Evolutionary conservation across 2,888 invertebrate genomes (phyloP).

Genomic region (Acrocera orbiculus): DNA sequence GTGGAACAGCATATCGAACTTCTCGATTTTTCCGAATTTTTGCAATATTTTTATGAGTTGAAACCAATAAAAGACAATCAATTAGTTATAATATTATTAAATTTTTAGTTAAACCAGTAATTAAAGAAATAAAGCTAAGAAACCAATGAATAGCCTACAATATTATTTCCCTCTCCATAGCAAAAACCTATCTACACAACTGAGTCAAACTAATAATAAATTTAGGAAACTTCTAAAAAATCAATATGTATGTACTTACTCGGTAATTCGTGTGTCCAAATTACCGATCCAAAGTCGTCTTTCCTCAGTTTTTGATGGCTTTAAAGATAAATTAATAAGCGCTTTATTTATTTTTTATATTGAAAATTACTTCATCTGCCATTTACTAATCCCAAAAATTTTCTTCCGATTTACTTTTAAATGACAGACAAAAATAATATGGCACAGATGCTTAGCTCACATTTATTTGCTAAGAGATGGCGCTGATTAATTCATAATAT

Average conservation of each 20-base stretch:
- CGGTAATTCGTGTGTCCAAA: slow-evolving; percentile 74
- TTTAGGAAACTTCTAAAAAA: slow-evolving; percentile 3
- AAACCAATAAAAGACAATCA: slow-evolving; percentile 55
- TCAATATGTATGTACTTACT: slow-evolving; percentile 50
- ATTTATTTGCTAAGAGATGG: too few relatives aligned
- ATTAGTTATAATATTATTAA: slow-evolving; percentile 11
- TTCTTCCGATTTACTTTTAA: too few relatives aligned
- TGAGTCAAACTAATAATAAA: too few relatives aligned
- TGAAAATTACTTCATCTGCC: slow-evolving; percentile 8
- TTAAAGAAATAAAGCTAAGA: slow-evolving; percentile 4
- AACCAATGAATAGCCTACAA: slow-evolving; percentile 1
- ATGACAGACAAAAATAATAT: too few relatives aligned
- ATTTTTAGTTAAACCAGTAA: slow-evolving; percentile 2
- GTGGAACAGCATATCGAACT: slow-evolving; percentile 91
- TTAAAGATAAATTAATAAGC: background rate
- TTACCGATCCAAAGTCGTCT: slow-evolving; percentile 74
- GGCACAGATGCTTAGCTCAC: too few relatives aligned
- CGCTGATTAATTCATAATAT: too few relatives aligned
- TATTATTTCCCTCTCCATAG: too few relatives aligned
- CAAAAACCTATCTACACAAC: too few relatives aligned
- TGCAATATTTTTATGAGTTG: slow-evolving; percentile 91
- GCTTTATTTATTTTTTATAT: background rate
- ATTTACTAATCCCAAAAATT: too few relatives aligned
- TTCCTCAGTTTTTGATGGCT: slow-evolving; percentile 18
- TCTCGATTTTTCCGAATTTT: slow-evolving; percentile 82